Evolutionary conservation across 2,113 vertebrate genomes (phyloP).

Genomic region (Pangasianodon hypophthalmus): DNA sequence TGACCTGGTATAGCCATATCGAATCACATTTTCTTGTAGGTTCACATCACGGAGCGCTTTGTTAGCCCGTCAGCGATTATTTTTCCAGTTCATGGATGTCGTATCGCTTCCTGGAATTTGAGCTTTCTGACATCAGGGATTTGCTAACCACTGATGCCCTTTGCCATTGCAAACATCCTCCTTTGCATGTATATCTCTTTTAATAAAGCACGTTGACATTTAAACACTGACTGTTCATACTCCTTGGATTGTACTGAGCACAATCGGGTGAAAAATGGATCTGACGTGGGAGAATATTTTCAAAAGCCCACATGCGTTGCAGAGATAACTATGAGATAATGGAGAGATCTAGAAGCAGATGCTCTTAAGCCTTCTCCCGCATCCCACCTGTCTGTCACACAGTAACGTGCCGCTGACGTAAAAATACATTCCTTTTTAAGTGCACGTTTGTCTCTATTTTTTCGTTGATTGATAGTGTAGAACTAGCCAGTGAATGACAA

Average conservation of each 20-base stretch:
- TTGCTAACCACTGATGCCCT: slow-evolving; percentile 59
- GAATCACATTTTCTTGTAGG: slow-evolving; percentile 5
- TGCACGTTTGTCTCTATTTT: slow-evolving; percentile 28
- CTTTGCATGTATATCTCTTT: slow-evolving; percentile 63
- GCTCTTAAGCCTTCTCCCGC: slow-evolving; percentile 46
- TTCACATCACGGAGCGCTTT: neutral
- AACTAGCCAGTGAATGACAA: slow-evolving; percentile 47
- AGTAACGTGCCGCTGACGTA: slow-evolving; percentile 53
- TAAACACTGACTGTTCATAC: slow-evolving; percentile 26
- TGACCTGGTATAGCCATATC: slow-evolving; percentile 15
- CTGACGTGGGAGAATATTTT: slow-evolving; percentile 16
- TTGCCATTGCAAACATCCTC: slow-evolving; percentile 53
- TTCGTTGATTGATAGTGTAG: slow-evolving; percentile 57
- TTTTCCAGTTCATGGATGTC: slow-evolving; percentile 38
- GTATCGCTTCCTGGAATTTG: slow-evolving; percentile 59
- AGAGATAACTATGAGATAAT: neutral
- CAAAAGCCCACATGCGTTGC: neutral
- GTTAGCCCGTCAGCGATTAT: slow-evolving; percentile 31
- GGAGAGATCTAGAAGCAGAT: slow-evolving; percentile 4
- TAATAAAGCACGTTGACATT: slow-evolving; percentile 41
- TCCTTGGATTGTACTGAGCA: neutral
- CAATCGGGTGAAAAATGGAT: neutral
- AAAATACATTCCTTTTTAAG: slow-evolving; percentile 46
- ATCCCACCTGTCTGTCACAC: slow-evolving; percentile 56
- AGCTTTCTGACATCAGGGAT: slow-evolving; percentile 51